Evolutionary conservation across 2,888 invertebrate genomes (phyloP), one percentile per base, ranked within the genome.

Genomic region (Pediacus dermestoides): DNA sequence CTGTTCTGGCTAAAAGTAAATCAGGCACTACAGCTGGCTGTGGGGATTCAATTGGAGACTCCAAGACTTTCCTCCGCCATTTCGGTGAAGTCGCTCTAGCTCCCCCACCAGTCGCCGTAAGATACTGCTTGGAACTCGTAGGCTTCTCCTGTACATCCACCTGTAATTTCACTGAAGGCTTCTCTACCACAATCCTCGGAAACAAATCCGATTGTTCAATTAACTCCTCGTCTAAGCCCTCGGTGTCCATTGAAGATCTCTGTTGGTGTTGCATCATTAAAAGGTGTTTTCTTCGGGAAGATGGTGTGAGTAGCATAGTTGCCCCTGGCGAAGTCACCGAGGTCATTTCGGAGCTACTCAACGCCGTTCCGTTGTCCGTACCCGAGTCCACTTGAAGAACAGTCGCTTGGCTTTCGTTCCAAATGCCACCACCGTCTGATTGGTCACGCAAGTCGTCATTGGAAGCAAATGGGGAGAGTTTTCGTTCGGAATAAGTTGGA

Each of bases 401-500:
- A 1, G 88, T 89, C 4, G 85, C 82, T 71, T 90, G 89, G 7
- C 89, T 89, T 71, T 89, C 89, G 69, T 89, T 90, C 88, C 89
- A 89, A 59, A 87, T 81, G 23, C 23, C 23, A 59, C 87, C 85
- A 59, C 87, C 85, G 63, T 90, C 89, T 30, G 88, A 88, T 66
- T 88, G 88, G 65, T 89, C 89, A 59, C 85, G 84, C 32, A 75
- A 71, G 63, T 88, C 88, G 52, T 89, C 88, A 55, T 82, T 87
- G 16, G 88, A 89, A 30, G 85, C 87, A 67, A 87, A 88, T 4
- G 84, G 82, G 3, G 85, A 84, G 13, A 74, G 65, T 53, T 77
- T 76, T 51, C 74, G 72, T 46, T 75, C 69, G 48, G 76, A 70
- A 16, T 67, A 64, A 4, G 67, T 65, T 3, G 72, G 70, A n/a